Conservation (phyloP, 2,888 invertebrate genomes). For the Matsumyia berberina region DNA sequence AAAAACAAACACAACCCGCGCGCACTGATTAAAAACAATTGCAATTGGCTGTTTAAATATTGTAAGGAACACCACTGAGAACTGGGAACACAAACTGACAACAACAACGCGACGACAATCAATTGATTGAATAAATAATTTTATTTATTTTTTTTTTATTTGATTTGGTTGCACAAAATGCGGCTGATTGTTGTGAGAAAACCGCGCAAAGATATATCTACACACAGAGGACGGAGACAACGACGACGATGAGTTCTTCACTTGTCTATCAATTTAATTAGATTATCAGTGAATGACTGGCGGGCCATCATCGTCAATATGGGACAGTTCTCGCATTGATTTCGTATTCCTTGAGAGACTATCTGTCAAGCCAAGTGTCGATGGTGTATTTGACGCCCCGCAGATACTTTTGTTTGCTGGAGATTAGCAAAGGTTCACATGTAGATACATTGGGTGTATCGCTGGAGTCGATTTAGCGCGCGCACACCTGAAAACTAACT, state of each 20-base stretch:
- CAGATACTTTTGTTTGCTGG: conserved; percentile 18
- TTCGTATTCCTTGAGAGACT: conserved; percentile 26
- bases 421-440: conserved; percentile 45
- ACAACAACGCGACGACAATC: conserved; percentile 58
- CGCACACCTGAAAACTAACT: conserved; percentile 51
- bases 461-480: conserved; percentile 25
- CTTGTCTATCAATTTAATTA: conserved; percentile 76
- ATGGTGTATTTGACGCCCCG: conserved; percentile 44
- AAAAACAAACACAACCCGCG: conserved; percentile 19
- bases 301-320: conserved; percentile 57
- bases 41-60: conserved; percentile 58
- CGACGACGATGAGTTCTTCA: conserved; percentile 46
- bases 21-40: conserved; percentile 63
- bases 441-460: conserved; percentile 44
- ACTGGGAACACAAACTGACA: conserved; percentile 25
- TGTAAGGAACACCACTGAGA: conserved; percentile 35
- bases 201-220: conserved; percentile 49
- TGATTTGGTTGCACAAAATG: conserved; percentile 69
- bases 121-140: conserved; percentile 70
- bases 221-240: no score
- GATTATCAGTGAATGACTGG: conserved; percentile 73
- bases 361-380: conserved; percentile 46
- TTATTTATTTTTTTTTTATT: conserved; percentile 55
- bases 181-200: conserved; percentile 71
- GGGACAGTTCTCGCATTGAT: conserved; percentile 49